Evolutionary conservation across 2,888 invertebrate genomes (phyloP).

Genomic region (Metallyticus violacea): DNA sequence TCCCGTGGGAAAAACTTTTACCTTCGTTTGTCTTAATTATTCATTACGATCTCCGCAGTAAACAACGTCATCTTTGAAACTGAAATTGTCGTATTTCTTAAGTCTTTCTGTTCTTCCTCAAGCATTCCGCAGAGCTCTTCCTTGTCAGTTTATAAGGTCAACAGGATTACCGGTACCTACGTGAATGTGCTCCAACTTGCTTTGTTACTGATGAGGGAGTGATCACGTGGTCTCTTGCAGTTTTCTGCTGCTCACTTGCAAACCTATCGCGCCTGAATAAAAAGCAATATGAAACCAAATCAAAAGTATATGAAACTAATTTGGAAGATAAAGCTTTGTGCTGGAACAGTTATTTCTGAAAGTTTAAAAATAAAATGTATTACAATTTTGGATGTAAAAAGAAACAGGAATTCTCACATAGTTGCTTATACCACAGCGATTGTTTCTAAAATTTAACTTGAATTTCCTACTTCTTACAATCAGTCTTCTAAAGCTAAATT

Average conservation of each 20-base stretch:
- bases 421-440: no score
- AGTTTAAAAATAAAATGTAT: no score
- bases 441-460: no score
- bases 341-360: no score
- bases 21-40: neutral
- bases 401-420: no score
- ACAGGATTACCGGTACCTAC: neutral
- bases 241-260: neutral
- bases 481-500: no score
- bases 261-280: neutral
- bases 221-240: neutral
- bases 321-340: no score
- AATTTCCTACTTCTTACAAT: no score
- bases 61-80: neutral
- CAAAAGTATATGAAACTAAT: no score
- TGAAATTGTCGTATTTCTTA: neutral
- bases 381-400: no score
- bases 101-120: neutral
- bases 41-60: neutral
- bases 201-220: neutral
- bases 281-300: neutral
- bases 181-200: neutral
- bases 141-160: neutral
- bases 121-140: neutral
- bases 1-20: neutral